A percentile compares a stretch with the other conserved stretches of the same genome.
These are phyloP conservation scores for Poecilia latipinna DNA, from an alignment of 2,113 vertebrate species.

Conservation along the genomic window DNA sequence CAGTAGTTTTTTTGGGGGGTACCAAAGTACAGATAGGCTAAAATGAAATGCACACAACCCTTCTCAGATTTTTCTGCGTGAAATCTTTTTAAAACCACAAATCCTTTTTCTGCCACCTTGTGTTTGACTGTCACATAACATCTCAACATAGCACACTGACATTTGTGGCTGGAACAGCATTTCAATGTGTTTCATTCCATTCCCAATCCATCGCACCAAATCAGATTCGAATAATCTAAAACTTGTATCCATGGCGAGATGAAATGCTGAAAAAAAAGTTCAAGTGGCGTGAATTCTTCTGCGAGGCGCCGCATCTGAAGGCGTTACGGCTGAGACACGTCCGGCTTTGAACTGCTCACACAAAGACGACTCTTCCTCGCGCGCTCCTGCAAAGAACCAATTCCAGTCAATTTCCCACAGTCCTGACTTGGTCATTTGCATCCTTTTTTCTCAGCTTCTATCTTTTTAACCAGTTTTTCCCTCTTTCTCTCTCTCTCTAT, in stretches of 20 bases:
- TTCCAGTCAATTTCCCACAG: conserved; percentile 59
- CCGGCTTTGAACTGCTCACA: conserved; percentile 57
- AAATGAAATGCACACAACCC: not conserved
- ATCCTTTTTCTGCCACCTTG: not conserved
- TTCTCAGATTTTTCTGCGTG: not conserved
- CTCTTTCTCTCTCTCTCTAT: conserved; percentile 1
- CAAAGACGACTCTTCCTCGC: conserved; percentile 37
- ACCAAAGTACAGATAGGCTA: not conserved
- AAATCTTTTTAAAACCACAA: not conserved
- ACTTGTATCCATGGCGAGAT: not conserved
- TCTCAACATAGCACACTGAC: not conserved
- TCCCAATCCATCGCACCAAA: too few species aligned
- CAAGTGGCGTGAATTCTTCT: not conserved
- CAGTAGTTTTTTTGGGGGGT: too few species aligned
- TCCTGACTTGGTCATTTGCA: conserved; percentile 59
- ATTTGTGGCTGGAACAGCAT: too few species aligned
- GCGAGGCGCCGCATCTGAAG: not conserved
- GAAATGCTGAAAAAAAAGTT: not conserved
- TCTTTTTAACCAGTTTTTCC: conserved; percentile 5
- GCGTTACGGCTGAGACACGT: conserved; percentile 35
- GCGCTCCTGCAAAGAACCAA: conserved; percentile 47
- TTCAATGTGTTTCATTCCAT: too few species aligned
- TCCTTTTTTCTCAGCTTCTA: conserved; percentile 48
- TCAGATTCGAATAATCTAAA: not conserved
- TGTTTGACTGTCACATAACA: not conserved